Evolutionary conservation across 2,797 vertebrate species (phyloP), one percentile per base, ranked within the genome.

Genomic region (Hephaestus fuliginosus): DNA sequence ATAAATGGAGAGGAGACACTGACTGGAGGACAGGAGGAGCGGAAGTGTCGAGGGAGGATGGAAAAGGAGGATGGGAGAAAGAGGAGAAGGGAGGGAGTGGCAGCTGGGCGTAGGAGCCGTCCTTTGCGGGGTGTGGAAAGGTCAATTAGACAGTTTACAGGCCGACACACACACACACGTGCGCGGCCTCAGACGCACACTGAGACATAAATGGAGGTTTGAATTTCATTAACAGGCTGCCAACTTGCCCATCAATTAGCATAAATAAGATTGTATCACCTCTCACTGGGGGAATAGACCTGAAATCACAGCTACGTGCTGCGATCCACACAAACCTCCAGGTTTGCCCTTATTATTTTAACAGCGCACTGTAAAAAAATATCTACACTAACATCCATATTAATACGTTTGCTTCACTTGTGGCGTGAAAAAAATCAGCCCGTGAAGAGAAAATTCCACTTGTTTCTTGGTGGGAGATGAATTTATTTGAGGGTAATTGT

Each of bases 121-220:
- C 90, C 91, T 95, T 93, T 87, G 86, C 87, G 80, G 79, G 73
- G 62, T 43, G 64, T 13, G 28, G 78, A 93, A 94, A 95, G 94
- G 93, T 94, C 91, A 86, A 91, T 93, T 93, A 93, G 88, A 89
- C 82, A 65, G 80, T 89, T 93, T 90, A 84, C 73, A 82, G 82
- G 83, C 88, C 43, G 39, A 73, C 81, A 79, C 49, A 74, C 79
- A 84, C 83, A 67, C 14, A 33, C 74, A 56, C 68, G 65, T 73
- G 51, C 70, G 20, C 69, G 74, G 25, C 28, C 82, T 76, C 70
- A 79, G 67, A 85, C 14, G 7, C 69, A 80, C 76, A 64, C 57
- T 0, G 7, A 52, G 53, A 76, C 75, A 60, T 63, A 68, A 87
- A 80, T 73, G 60, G 64, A 64, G 74, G 77, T 67, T 83, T 83